Evolutionary conservation across 2,113 vertebrate genomes (phyloP), one percentile per base, ranked within the genome.

Genomic region (Octodon degus): DNA sequence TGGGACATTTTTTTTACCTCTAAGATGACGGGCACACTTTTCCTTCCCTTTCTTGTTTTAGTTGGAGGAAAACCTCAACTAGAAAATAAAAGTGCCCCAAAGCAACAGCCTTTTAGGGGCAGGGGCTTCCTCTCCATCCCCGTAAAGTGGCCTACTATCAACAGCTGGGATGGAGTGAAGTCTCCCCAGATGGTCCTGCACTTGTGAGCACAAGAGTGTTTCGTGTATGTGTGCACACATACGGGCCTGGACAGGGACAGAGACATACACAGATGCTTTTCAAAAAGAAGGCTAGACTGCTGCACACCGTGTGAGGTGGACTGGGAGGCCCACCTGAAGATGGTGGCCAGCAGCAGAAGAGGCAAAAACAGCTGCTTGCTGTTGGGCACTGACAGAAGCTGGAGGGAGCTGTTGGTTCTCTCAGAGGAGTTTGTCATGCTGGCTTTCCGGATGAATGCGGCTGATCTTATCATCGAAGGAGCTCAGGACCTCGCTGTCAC

Each of bases 81-180:
- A 89, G 70, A 90, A 90, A 90, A 65, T 81, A 88, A 96, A 91
- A 70, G 47, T 58, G 74, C 80, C 83, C 70, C 50, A 82, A 80
- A 95, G 11, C 40, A 37, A 55, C 14, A 60, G 32, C 53, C 77
- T 85, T 87, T 19, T 25, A 2, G 1, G 77, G 37, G 25, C 13
- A 27, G 19, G 58, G 67, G 67, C 16, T 92, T 81, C 34, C 81
- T 50, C 30, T 67, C 68, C 27, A 87, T 40, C 27, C 55, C 25
- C 60, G 2, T 5, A 63, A 84, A 86, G 55, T 53, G 13, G 70
- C 47, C 14, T 13, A 67, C 22, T 16, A 5, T 72, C 58, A 37
- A 62, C 17, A 63, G 16, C 30, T 13, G 25, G 50, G n/a, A 17
- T 22, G 43, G 30, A 20, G 14, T 30, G 9, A 37, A 89, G 24